Percentiles rank a stretch among this genome's conserved stretches.
phyloP scores from a whole-genome alignment of 2,888 invertebrate genomes.

The Papilio protenor region DNA sequence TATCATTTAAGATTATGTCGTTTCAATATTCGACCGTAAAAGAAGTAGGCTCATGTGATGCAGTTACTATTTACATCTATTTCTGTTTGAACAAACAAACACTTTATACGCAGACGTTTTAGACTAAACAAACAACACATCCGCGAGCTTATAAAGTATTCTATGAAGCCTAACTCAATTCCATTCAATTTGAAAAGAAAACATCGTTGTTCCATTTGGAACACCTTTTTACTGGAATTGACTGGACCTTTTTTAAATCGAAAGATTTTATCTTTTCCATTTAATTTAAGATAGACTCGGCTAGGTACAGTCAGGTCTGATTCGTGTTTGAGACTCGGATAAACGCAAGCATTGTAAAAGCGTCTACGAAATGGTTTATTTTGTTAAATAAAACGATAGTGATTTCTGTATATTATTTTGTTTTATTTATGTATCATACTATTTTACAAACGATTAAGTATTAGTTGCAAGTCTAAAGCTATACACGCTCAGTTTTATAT shows the following conservation, averaged over 20 bases:
- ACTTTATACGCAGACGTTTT: not conserved
- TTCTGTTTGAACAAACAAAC: not conserved
- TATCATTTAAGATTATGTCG: too few species aligned
- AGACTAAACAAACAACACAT: conserved; percentile 6
- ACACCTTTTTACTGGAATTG: conserved; percentile 42
- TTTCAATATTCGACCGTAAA: too few species aligned
- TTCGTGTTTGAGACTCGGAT: conserved; percentile 26
- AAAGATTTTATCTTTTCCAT: conserved; percentile 41
- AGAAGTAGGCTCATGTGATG: too few species aligned
- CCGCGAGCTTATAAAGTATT: conserved; percentile 30
- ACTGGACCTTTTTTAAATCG: conserved; percentile 43
- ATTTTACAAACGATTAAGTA: not conserved
- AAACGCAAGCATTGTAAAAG: conserved; percentile 18
- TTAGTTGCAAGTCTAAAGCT: too few species aligned
- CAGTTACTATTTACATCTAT: too few species aligned
- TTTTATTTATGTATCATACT: not conserved
- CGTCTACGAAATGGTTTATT: not conserved
- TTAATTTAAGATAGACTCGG: conserved; percentile 41
- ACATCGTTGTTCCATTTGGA: conserved; percentile 43
- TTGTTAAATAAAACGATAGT: not conserved
- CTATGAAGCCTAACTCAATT: conserved; percentile 40
- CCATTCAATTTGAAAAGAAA: conserved; percentile 41
- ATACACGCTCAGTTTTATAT: too few species aligned
- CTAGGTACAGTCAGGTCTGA: conserved; percentile 18
- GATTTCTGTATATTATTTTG: not conserved